These are phyloP conservation scores for Periophthalmus magnuspinnatus DNA, from an alignment of 2,797 vertebrate genomes.

Conservation along the genomic window DNA sequence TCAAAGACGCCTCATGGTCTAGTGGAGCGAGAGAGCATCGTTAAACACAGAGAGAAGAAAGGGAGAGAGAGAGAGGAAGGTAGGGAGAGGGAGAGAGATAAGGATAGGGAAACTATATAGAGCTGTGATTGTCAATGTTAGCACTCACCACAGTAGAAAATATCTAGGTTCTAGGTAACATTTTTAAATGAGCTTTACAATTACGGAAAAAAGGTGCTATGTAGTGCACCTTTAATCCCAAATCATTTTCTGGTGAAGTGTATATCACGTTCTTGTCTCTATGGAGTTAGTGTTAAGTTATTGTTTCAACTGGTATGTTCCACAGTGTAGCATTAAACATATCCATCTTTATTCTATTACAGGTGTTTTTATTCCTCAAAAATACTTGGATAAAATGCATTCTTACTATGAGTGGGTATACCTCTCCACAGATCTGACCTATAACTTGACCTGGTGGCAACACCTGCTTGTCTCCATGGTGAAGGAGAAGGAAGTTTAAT, in stretches of 20 bases:
- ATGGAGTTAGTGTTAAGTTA: too few species aligned
- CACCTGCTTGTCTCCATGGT: too few species aligned
- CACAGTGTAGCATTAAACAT: too few species aligned
- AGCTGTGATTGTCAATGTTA: conserved; percentile 12
- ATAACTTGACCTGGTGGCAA: too few species aligned
- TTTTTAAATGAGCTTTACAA: conserved; percentile 2
- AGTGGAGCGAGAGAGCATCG: conserved; percentile 53
- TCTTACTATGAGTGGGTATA: too few species aligned
- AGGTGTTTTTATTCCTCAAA: not conserved
- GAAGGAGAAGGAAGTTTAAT: too few species aligned
- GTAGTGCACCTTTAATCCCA: too few species aligned
- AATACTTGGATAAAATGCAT: not conserved
- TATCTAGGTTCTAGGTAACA: not conserved
- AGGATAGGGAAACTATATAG: not conserved
- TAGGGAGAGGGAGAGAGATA: not conserved
- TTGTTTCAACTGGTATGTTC: too few species aligned
- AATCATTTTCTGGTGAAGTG: not conserved
- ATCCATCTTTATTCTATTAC: too few species aligned
- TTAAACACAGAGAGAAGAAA: conserved; percentile 24
- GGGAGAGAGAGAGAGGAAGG: conserved; percentile 25
- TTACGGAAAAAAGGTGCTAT: not conserved
- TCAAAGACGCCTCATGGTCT: conserved; percentile 56
- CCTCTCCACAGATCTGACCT: too few species aligned
- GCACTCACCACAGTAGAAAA: not conserved
- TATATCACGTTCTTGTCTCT: too few species aligned